A percentile compares a stretch with the other conserved stretches of the same genome.
These are phyloP conservation scores for Sebastes variabilis DNA, from an alignment of 2,797 vertebrate species.

Conservation along the genomic window DNA sequence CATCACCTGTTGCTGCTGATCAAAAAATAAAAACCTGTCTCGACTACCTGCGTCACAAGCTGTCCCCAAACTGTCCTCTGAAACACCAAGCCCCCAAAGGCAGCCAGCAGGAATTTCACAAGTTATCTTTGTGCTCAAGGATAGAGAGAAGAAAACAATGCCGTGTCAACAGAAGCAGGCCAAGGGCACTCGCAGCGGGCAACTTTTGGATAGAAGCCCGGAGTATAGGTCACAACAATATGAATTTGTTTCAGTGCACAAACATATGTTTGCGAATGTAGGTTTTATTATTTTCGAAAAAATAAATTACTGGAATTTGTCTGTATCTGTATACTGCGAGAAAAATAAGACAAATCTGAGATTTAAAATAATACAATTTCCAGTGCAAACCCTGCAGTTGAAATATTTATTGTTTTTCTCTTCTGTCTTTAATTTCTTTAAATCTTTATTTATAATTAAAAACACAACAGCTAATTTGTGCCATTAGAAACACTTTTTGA, in stretches of 20 bases:
- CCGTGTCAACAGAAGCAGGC: slow-evolving; percentile 41
- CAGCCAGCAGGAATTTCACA: slow-evolving; percentile 73
- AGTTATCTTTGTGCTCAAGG: slow-evolving; percentile 76
- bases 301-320: not conserved
- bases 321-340: not conserved
- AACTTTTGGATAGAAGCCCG: slow-evolving; percentile 2
- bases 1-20: slow-evolving; percentile 56
- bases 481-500: too few relatives aligned
- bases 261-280: not conserved
- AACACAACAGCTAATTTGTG: not conserved
- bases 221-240: slow-evolving; percentile 1
- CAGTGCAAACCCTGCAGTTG: not conserved
- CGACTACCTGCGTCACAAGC: slow-evolving; percentile 46
- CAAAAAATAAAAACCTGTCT: slow-evolving; percentile 16
- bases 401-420: not conserved
- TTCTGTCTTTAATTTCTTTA: not conserved
- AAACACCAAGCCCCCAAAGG: slow-evolving; percentile 51
- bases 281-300: not conserved
- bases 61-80: slow-evolving; percentile 51
- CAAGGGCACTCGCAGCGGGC: slow-evolving; percentile 25
- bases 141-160: slow-evolving; percentile 65
- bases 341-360: not conserved
- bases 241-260: not conserved
- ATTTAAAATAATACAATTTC: not conserved
- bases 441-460: not conserved